Evolutionary conservation across 2,797 vertebrate species (phyloP).

Genomic region (Coreius guichenoti): DNA sequence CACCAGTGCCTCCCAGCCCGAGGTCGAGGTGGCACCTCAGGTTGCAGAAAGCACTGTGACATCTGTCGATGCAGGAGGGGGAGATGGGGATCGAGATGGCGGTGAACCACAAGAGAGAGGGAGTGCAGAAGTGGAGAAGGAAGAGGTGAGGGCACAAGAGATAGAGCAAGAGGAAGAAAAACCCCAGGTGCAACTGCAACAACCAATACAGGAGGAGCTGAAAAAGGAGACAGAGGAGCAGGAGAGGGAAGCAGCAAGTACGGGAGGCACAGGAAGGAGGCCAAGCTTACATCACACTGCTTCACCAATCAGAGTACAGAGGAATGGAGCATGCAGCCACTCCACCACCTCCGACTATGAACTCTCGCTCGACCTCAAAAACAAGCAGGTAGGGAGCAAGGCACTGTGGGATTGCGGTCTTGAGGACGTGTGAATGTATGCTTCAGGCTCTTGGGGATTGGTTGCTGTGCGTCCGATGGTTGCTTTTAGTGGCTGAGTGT

Average conservation of each 20-base stretch:
- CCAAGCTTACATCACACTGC: constrained; percentile 91
- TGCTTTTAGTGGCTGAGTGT: constrained; percentile 44
- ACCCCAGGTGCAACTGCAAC: constrained; percentile 60
- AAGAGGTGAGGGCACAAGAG: constrained; percentile 44
- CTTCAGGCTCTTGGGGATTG: constrained; percentile 67
- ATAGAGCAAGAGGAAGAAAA: constrained; percentile 52
- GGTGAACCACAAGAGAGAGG: constrained; percentile 69
- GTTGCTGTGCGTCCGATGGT: constrained; percentile 60
- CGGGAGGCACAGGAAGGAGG: constrained; percentile 76
- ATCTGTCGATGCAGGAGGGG: constrained; percentile 71
- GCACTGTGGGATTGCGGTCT: constrained; percentile 63
- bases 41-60: constrained; percentile 54
- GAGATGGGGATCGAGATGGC: constrained; percentile 69
- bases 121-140: constrained; percentile 67
- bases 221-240: constrained; percentile 53
- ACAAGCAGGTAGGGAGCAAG: constrained; percentile 93
- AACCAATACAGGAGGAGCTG: constrained; percentile 52
- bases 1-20: constrained; percentile 16
- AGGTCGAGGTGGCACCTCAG: constrained; percentile 48
- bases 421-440: constrained; percentile 59
- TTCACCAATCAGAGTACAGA: constrained; percentile 91
- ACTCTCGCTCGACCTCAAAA: constrained; percentile 99
- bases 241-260: constrained; percentile 48
- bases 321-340: constrained; percentile 92
- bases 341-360: constrained; percentile 92